Evolutionary conservation across 2,797 vertebrate genomes (phyloP), one percentile per base, ranked within the genome.

Genomic region (Valencia hispanica): DNA sequence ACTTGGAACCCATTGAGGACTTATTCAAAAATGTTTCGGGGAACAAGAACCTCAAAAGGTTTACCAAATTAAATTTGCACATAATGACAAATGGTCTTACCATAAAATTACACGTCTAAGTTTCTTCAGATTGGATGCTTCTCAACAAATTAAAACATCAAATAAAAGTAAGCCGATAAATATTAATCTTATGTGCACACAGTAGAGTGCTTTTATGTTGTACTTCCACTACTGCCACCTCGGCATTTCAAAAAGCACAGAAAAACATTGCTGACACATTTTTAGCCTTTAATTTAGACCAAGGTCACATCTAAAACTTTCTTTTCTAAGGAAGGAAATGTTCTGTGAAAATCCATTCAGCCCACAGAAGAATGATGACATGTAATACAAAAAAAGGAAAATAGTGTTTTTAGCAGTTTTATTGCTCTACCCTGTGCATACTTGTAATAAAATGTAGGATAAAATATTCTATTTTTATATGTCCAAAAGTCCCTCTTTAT

Each of bases 241-340:
- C 78, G 48, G 32, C 55, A 66, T 68, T 68, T 34, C 11, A 68
- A 59, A 32, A 43, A 81, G 69, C 20, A 27, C 27, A 69, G n/a
- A 77, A 43, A 50, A 50, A 43, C n/a, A 57, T 53, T 36, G 25
- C 41, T 0, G 3, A 59, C 36, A 4, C 48, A 34, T 71, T 72
- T 68, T 77, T 69, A 57, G 66, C 32, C 59, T 74, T 81, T 34
- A 70, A n/a, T 57, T 32, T 61, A 32, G 77, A 73, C 70, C 81
- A 83, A 87, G 87, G 85, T 73, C 69, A 79, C 53, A 75, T 72
- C 79, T 81, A 90, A 87, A 83, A 91, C 81, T 87, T 65, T 65
- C 22, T 55, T 68, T 80, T 34, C 39, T 68, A 68, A 1, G 68
- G 70, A 82, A 68, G 45, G 27, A 81, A 18, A 70, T 2, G 68